Evolutionary conservation across 1,140 invertebrate species (phyloP).

Genomic region (Tyrophagus putrescentiae): DNA sequence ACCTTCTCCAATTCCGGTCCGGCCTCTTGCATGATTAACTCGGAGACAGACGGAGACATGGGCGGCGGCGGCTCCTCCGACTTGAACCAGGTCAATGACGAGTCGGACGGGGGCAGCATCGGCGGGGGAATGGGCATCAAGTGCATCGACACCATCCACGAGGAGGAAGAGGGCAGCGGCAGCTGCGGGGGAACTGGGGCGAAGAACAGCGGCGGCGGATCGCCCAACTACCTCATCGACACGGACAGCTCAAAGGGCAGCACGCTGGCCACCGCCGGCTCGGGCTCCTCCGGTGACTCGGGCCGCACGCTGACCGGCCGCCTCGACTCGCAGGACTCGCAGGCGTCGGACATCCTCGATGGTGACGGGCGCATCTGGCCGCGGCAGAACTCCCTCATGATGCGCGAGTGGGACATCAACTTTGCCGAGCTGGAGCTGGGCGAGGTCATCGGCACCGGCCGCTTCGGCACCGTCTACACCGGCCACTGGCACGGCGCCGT

Average conservation of each 20-base stretch:
- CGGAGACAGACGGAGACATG: no score
- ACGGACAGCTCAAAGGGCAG: constrained; percentile 62
- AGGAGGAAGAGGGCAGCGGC: constrained; percentile 12
- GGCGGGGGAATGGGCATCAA: no score
- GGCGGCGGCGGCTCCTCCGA: no score
- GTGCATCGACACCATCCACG: background rate
- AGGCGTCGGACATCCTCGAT: constrained; percentile 47
- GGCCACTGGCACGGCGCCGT: constrained; percentile 97
- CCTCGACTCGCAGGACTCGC: constrained; percentile 72
- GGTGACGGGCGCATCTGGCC: constrained; percentile 44
- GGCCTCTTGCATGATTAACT: no score
- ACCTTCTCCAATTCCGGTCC: background rate
- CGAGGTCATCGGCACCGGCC: constrained; percentile 71
- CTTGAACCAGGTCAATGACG: no score
- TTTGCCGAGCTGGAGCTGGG: constrained; percentile 76
- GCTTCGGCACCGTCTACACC: constrained; percentile 84
- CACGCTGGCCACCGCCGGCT: constrained; percentile 45
- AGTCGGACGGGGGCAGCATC: no score
- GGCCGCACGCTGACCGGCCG: constrained; percentile 56
- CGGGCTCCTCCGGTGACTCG: constrained; percentile 51
- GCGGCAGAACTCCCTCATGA: constrained; percentile 74
- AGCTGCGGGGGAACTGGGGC: no score
- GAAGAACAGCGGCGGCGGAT: no score
- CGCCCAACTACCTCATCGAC: constrained; percentile 42
- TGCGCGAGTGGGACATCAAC: constrained; percentile 95